Evolutionary conservation across 1,140 invertebrate species (phyloP).

Genomic region (Drosophila murphyi): DNA sequence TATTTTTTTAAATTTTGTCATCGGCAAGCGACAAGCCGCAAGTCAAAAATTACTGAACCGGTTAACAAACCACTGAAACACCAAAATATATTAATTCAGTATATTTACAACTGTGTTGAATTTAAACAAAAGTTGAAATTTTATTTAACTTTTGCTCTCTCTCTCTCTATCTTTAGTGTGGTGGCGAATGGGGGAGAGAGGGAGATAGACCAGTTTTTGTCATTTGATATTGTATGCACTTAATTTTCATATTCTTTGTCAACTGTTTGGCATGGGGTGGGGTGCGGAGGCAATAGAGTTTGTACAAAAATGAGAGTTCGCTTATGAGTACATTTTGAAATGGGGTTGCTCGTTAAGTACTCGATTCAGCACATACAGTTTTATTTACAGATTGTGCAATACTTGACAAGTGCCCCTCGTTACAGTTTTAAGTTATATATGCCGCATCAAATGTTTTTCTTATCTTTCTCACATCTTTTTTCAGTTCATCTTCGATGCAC

Average conservation of each 20-base stretch:
- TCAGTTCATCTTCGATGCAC: too few relatives aligned
- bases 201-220: slow-evolving; percentile 24
- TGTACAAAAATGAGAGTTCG: slow-evolving; percentile 18
- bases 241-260: slow-evolving; percentile 18
- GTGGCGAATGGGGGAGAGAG: not conserved
- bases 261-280: not conserved
- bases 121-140: slow-evolving; percentile 16
- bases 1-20: not conserved
- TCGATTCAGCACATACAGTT: not conserved
- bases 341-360: slow-evolving; percentile 2
- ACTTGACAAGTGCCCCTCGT: too few relatives aligned
- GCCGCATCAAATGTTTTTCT: too few relatives aligned
- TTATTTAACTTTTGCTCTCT: slow-evolving; percentile 8
- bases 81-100: slow-evolving; percentile 5
- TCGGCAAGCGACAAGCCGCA: slow-evolving; percentile 4
- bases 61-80: slow-evolving; percentile 21
- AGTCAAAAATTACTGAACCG: slow-evolving; percentile 39
- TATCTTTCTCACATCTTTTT: too few relatives aligned
- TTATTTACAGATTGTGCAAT: not conserved
- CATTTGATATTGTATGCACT: slow-evolving; percentile 55
- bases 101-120: slow-evolving; percentile 25
- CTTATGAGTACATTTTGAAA: slow-evolving; percentile 1
- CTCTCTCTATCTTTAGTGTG: not conserved
- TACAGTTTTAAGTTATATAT: too few relatives aligned
- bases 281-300: slow-evolving; percentile 20